Conservation (phyloP, 2,113 vertebrate genomes). For the Cephalopholis sonnerati region DNA sequence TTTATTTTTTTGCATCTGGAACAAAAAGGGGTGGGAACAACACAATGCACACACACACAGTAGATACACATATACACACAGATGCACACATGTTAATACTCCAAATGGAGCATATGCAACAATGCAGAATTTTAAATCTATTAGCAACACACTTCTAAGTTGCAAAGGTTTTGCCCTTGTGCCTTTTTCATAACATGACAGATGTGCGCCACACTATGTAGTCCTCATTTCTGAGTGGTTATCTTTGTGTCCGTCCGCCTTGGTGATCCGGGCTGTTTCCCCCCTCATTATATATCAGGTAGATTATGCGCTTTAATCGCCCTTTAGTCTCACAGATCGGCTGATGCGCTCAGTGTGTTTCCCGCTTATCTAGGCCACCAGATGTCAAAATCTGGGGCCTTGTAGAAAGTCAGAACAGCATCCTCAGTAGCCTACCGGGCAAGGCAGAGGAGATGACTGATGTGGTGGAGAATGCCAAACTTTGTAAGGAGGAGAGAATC, state of each 20-base stretch:
- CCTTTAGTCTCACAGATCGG: conserved; percentile 63
- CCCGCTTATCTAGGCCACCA: conserved; percentile 79
- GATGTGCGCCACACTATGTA: conserved; percentile 22
- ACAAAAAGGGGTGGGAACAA: conserved; percentile 40
- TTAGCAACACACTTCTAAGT: background rate
- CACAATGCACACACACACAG: background rate
- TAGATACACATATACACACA: background rate
- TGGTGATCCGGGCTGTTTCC: conserved; percentile 50
- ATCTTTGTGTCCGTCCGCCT: conserved; percentile 9
- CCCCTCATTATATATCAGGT: conserved; percentile 69
- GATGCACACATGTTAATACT: background rate
- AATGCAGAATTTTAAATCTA: background rate
- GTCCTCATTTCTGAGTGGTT: conserved; percentile 35
- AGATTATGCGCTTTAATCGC: conserved; percentile 74
- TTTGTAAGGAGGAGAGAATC: conserved; percentile 29
- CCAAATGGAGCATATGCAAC: too few relatives aligned
- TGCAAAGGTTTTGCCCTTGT: conserved; percentile 6
- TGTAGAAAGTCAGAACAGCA: conserved; percentile 36
- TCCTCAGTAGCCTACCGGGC: conserved; percentile 21
- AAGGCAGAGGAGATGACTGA: conserved; percentile 45
- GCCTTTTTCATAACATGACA: conserved; percentile 28
- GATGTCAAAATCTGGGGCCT: conserved; percentile 73
- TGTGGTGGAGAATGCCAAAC: conserved; percentile 42
- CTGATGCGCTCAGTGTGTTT: conserved; percentile 70
- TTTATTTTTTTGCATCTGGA: conserved; percentile 55